Evolutionary conservation across 2,113 vertebrate species (phyloP), one percentile per base, ranked within the genome.

Genomic region (Acanthochromis polyacanthus): DNA sequence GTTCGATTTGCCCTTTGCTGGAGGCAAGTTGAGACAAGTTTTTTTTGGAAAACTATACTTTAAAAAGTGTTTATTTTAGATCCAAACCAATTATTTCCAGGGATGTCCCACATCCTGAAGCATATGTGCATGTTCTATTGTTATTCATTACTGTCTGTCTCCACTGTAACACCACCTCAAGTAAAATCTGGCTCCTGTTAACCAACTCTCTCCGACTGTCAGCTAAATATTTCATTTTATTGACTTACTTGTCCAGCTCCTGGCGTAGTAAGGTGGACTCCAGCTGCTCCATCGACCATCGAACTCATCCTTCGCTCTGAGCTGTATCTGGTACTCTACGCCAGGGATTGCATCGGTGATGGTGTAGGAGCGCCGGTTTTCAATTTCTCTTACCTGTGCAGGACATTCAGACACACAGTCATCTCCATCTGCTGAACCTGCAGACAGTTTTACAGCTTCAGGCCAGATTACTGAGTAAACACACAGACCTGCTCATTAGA

Each of bases 271-370:
- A 3, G 78, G 56, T 5, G 0, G 0, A 32, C 82, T 94, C 95
- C 95, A 95, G 12, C 92, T 85, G 55, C 95, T 94, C 94, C 93
- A 95, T 0, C 28, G 14, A 2, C 93, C 94, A 0, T 92, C 88
- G 36, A 78, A 94, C 40, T 94, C 91, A 0, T 94, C 89, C 38
- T 48, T 93, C 19, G 83, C 69, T 56, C 86, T 76, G 38, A 95
- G 55, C 66, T 92, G 72, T 32, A 95, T 84, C 82, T 63, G 23
- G 61, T 95, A 95, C n/a, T 76, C 19, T 15, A 53, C 38, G 22
- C 90, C 78, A 12, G 93, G 57, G 14, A 92, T 19, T 1, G 78
- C 89, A 52, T 95, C 92, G 1, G 9, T 76, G 73, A 95, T 94
- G 0, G 16, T 73, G 83, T 77, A 70, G 1, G 12, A 76, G 5